Conservation (phyloP, 2,113 vertebrate species). For the Aptenodytes forsteri region DNA sequence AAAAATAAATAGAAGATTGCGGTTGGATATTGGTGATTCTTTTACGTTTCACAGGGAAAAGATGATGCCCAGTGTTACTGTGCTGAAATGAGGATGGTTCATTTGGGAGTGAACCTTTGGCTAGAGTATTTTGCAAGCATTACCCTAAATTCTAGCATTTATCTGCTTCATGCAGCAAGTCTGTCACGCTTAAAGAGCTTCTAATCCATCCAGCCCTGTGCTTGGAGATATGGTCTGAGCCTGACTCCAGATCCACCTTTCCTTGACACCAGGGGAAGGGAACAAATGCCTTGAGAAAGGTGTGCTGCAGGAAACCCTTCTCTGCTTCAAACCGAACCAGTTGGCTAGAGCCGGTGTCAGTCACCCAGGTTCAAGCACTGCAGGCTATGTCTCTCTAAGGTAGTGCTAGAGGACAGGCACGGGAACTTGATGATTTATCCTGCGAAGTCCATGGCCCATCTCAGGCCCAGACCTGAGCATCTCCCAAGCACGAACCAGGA, state of each 20-base stretch:
- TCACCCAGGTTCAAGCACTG: background rate
- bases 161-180: background rate
- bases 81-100: background rate
- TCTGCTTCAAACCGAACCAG: background rate
- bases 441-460: background rate
- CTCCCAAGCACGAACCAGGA: background rate
- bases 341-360: background rate
- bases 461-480: background rate
- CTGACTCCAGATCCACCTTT: background rate
- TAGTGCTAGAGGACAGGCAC: background rate
- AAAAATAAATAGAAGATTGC: constrained; percentile 1
- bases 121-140: background rate
- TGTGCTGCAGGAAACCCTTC: background rate
- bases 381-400: background rate
- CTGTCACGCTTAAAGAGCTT: background rate
- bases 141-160: background rate
- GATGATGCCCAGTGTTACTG: background rate
- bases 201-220: background rate
- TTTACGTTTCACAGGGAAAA: background rate
- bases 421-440: background rate
- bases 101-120: background rate
- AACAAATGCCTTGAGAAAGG: background rate
- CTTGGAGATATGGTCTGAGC: background rate
- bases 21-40: background rate
- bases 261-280: background rate